Conservation (phyloP, 2,113 vertebrate genomes). For the Pavo muticus region DNA sequence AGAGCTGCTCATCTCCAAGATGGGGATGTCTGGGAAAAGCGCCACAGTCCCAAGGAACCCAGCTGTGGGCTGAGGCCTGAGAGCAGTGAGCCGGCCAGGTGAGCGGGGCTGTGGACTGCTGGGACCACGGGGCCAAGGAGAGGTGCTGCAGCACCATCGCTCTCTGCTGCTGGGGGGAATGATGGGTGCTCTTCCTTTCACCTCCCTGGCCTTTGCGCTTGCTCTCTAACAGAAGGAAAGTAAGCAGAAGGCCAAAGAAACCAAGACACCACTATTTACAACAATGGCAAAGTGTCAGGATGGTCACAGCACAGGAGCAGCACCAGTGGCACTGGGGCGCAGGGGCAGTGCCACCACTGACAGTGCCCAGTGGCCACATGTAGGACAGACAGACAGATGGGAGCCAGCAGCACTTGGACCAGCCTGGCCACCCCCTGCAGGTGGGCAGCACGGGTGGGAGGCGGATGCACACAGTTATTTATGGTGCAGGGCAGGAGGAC, state of each 20-base stretch:
- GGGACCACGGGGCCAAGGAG: too few relatives aligned
- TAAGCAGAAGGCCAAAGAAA: background rate
- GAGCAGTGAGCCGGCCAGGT: background rate
- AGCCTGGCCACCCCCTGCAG: background rate
- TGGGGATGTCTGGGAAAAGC: background rate
- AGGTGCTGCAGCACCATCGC: background rate
- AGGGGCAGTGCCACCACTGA: too few relatives aligned
- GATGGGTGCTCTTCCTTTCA: background rate
- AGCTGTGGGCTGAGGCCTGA: background rate
- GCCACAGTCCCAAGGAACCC: background rate
- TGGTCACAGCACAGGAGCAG: too few relatives aligned
- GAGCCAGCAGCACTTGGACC: too few relatives aligned
- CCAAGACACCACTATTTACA: too few relatives aligned
- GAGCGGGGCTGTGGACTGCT: too few relatives aligned
- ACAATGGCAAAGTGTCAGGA: background rate
- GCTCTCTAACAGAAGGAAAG: background rate
- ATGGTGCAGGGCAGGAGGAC: constrained; percentile 40
- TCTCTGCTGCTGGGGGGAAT: background rate
- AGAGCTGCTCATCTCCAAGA: background rate
- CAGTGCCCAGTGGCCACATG: too few relatives aligned
- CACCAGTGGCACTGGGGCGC: too few relatives aligned
- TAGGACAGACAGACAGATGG: background rate
- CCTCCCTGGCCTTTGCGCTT: background rate
- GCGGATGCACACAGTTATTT: background rate
- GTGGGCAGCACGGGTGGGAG: background rate